phyloP scores from a whole-genome alignment of 2,888 invertebrate genomes.

The Fragum sueziense region DNA sequence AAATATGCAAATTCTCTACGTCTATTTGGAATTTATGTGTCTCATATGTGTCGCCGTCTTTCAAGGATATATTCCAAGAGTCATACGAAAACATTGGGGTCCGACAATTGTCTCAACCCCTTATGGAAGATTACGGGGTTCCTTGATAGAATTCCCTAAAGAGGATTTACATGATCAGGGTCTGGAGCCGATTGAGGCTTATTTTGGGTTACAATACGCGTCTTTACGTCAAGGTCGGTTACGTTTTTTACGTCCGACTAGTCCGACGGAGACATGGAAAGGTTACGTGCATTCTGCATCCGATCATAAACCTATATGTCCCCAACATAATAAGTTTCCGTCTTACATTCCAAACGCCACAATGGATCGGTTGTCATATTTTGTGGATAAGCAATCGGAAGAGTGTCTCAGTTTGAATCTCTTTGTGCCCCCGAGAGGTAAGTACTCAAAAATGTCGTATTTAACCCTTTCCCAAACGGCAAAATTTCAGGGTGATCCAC shows the following conservation, averaged over 20 bases:
- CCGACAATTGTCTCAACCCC: conserved; percentile 84
- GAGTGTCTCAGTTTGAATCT: conserved; percentile 63
- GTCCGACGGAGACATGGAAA: conserved; percentile 90
- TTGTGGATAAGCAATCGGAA: conserved; percentile 51
- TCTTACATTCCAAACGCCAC: conserved; percentile 39
- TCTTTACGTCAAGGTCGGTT: conserved; percentile 94
- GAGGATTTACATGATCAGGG: conserved; percentile 52
- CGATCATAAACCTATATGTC: conserved; percentile 92
- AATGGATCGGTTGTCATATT: conserved; percentile 41
- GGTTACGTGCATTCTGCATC: conserved; percentile 88
- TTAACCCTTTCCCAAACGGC: no score
- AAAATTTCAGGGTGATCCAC: not conserved
- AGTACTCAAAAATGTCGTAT: conserved; percentile 8
- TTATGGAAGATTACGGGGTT: conserved; percentile 93
- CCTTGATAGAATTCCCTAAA: conserved; percentile 75
- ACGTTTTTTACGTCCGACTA: conserved; percentile 98
- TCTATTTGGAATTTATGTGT: conserved; percentile 41
- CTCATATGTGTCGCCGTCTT: conserved; percentile 34
- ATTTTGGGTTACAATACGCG: conserved; percentile 95
- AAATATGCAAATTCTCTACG: conserved; percentile 54
- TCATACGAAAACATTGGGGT: conserved; percentile 50
- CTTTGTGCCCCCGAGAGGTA: conserved; percentile 61
- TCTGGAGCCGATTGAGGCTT: conserved; percentile 89
- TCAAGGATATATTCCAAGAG: conserved; percentile 42
- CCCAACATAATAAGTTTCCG: conserved; percentile 85